These are phyloP conservation scores for Peucedramus taeniatus DNA, from an alignment of 2,113 vertebrate species.

Conservation along the genomic window DNA sequence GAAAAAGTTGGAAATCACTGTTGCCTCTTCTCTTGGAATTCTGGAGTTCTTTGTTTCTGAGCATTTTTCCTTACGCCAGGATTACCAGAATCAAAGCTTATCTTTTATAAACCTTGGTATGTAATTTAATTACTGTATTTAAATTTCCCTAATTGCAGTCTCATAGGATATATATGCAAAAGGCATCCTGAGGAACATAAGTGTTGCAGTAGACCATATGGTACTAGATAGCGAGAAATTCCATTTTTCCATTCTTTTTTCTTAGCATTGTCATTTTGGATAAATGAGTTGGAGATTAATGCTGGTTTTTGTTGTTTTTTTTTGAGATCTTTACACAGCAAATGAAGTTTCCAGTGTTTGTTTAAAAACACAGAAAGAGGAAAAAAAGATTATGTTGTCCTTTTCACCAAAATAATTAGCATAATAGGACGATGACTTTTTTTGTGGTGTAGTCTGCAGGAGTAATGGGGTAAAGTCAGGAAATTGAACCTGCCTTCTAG, in stretches of 20 bases:
- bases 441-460: not conserved
- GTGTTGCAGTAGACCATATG: not conserved
- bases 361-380: not conserved
- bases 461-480: not conserved
- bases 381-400: not conserved
- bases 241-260: not conserved
- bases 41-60: not conserved
- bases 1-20: not conserved
- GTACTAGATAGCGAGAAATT: not conserved
- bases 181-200: not conserved
- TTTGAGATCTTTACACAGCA: not conserved
- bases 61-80: not conserved
- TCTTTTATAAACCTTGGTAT: not conserved
- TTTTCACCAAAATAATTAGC: not conserved
- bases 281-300: not conserved
- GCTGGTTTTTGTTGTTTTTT: not conserved
- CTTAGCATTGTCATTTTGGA: not conserved
- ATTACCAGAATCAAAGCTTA: not conserved
- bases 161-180: not conserved
- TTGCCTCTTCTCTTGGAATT: not conserved
- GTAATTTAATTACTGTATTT: not conserved
- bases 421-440: not conserved
- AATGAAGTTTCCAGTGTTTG: not conserved
- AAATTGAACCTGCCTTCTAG: not conserved
- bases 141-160: not conserved